These are phyloP conservation scores for Thereuonema tuberculata DNA, from an alignment of 1,140 invertebrate genomes.

Conservation along the genomic window DNA sequence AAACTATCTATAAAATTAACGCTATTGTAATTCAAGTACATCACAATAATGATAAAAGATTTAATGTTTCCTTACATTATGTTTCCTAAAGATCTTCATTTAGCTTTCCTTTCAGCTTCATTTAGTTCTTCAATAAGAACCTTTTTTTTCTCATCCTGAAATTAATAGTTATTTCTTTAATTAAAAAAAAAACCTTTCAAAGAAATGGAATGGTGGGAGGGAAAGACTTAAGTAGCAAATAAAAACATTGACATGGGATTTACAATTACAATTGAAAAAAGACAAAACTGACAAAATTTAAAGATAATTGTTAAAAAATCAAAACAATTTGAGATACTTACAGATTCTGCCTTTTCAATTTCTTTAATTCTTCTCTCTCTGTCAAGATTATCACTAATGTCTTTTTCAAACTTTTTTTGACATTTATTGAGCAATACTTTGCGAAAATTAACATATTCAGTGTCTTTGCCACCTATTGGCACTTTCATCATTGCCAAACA, in stretches of 20 bases:
- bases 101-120: conserved; percentile 57
- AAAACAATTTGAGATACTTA: conserved; percentile 16
- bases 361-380: conserved; percentile 43
- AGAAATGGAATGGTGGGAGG: too few species aligned
- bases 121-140: conserved; percentile 48
- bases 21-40: too few species aligned
- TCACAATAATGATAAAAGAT: too few species aligned
- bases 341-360: conserved; percentile 39
- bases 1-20: too few species aligned
- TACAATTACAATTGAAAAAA: neutral
- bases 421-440: conserved; percentile 67
- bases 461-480: conserved; percentile 14
- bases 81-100: conserved; percentile 71
- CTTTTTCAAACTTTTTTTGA: conserved; percentile 74
- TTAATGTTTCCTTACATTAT: conserved; percentile 55
- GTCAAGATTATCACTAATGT: conserved; percentile 42
- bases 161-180: too few species aligned
- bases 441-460: conserved; percentile 52
- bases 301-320: conserved; percentile 15
- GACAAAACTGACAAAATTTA: neutral
- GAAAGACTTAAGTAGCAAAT: too few species aligned
- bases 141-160: conserved; percentile 50
- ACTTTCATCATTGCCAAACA: conserved; percentile 26
- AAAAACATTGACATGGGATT: too few species aligned
- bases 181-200: too few species aligned